Conservation (phyloP, 2,797 vertebrate species). For the Lagocephalus sceleratus region DNA sequence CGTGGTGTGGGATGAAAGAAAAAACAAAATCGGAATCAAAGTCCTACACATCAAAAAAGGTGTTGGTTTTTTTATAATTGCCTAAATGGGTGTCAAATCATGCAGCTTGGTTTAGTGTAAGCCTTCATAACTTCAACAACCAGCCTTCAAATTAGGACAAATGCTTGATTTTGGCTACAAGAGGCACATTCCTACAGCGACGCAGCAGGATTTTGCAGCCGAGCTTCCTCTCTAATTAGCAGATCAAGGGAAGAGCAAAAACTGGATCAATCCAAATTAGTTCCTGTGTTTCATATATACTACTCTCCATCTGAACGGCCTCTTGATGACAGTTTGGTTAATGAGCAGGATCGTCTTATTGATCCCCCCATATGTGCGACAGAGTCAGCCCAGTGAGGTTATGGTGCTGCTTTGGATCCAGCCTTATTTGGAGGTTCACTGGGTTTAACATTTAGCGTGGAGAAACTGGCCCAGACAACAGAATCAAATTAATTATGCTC, state of each 20-base stretch:
- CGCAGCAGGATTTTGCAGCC: conserved; percentile 48
- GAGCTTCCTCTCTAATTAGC: conserved; percentile 65
- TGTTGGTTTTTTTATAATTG: conserved; percentile 45
- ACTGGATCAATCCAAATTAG: conserved; percentile 18
- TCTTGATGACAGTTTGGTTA: conserved; percentile 54
- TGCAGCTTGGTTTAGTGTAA: conserved; percentile 61
- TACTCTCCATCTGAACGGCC: conserved; percentile 40
- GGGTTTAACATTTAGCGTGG: conserved; percentile 8
- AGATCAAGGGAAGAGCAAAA: conserved; percentile 46
- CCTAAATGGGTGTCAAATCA: conserved; percentile 59
- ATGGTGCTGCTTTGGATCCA: conserved; percentile 20
- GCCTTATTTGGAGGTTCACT: conserved; percentile 30
- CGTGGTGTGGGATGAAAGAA: conserved; percentile 12
- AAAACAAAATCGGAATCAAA: conserved; percentile 37
- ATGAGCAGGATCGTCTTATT: conserved; percentile 52
- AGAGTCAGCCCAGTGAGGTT: conserved; percentile 34
- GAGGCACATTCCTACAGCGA: conserved; percentile 38
- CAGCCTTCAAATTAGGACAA: conserved; percentile 65
- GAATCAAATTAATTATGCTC: conserved; percentile 8
- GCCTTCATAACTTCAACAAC: conserved; percentile 38
- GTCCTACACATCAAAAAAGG: conserved; percentile 33
- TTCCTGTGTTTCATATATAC: conserved; percentile 28
- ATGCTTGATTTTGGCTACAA: conserved; percentile 50
- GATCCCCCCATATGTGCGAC: conserved; percentile 56
- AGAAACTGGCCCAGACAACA: conserved; percentile 8